Conservation (phyloP, 2,888 invertebrate species). For the Steromphala cineraria region DNA sequence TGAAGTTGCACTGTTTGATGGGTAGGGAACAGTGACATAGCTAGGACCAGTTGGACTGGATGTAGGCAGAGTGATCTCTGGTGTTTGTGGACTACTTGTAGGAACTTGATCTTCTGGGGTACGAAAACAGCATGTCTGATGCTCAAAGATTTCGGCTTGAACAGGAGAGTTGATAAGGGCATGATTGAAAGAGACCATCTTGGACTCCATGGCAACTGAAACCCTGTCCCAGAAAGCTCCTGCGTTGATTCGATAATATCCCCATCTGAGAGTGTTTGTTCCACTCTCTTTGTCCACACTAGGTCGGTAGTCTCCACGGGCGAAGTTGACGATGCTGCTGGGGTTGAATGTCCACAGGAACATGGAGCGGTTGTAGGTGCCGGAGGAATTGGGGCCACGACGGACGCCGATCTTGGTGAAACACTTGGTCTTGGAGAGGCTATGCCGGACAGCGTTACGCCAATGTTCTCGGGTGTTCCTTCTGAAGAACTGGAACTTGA, state of each 20-base stretch:
- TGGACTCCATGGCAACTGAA: slow-evolving; percentile 46
- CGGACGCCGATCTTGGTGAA: slow-evolving; percentile 59
- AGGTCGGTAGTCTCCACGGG: slow-evolving; percentile 37
- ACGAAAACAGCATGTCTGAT: slow-evolving; percentile 40
- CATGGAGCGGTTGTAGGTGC: slow-evolving; percentile 47
- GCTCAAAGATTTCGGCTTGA: slow-evolving; percentile 46
- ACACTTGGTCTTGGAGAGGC: slow-evolving; percentile 60
- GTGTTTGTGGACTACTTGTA: no score
- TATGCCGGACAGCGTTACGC: slow-evolving; percentile 62
- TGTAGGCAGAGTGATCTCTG: no score
- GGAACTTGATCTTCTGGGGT: background rate
- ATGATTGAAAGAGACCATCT: slow-evolving; percentile 44
- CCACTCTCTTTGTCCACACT: slow-evolving; percentile 47
- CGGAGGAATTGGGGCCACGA: slow-evolving; percentile 25
- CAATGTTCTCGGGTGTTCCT: slow-evolving; percentile 53
- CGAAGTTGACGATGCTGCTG: slow-evolving; percentile 53
- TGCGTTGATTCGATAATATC: slow-evolving; percentile 50
- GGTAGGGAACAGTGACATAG: no score
- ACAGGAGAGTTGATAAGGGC: slow-evolving; percentile 25
- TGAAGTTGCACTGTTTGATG: no score
- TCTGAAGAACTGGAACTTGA: slow-evolving; percentile 51
- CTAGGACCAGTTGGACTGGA: no score
- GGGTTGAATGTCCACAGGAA: slow-evolving; percentile 60
- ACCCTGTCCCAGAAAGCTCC: slow-evolving; percentile 57
- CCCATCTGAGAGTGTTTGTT: slow-evolving; percentile 53